Conservation (phyloP, 1,140 invertebrate genomes). For the Ctenoplectra terminalis region DNA sequence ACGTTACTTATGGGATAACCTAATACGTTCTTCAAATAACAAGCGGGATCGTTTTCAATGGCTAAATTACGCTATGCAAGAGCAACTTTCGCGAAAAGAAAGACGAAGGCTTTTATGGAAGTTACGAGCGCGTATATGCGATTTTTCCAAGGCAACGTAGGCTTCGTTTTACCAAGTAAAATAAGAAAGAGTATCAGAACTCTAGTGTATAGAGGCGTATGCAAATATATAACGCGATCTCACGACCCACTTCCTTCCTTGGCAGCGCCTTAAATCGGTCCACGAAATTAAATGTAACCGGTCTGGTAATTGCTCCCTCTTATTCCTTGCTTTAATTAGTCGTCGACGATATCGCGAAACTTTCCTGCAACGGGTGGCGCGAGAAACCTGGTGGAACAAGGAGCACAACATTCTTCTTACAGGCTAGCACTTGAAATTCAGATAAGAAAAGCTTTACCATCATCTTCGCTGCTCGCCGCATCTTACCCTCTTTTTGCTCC, state of each 20-base stretch:
- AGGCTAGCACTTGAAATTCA: slow-evolving; percentile 47
- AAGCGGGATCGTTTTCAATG: too few species aligned
- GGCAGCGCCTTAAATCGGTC: slow-evolving; percentile 46
- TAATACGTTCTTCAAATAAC: too few species aligned
- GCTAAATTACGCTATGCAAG: not conserved
- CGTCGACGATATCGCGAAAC: slow-evolving; percentile 68
- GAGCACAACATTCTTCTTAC: slow-evolving; percentile 63
- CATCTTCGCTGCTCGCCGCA: slow-evolving; percentile 36
- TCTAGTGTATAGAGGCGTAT: slow-evolving; percentile 38
- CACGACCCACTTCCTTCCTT: slow-evolving; percentile 53
- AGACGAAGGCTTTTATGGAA: too few species aligned
- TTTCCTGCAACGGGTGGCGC: slow-evolving; percentile 56
- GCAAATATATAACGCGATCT: slow-evolving; percentile 57
- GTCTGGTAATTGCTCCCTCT: slow-evolving; percentile 65
- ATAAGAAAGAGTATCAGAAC: too few species aligned
- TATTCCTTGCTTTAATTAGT: slow-evolving; percentile 71
- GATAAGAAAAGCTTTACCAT: slow-evolving; percentile 42
- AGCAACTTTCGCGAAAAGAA: too few species aligned
- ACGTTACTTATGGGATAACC: too few species aligned
- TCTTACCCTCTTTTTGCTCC: slow-evolving; percentile 6
- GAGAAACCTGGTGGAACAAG: slow-evolving; percentile 2
- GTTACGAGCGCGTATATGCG: too few species aligned
- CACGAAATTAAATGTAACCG: slow-evolving; percentile 63
- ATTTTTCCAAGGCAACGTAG: not conserved
- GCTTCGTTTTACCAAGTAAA: too few species aligned